phyloP scores from a whole-genome alignment of 2,113 vertebrate species.

The Centropus unirufus region DNA sequence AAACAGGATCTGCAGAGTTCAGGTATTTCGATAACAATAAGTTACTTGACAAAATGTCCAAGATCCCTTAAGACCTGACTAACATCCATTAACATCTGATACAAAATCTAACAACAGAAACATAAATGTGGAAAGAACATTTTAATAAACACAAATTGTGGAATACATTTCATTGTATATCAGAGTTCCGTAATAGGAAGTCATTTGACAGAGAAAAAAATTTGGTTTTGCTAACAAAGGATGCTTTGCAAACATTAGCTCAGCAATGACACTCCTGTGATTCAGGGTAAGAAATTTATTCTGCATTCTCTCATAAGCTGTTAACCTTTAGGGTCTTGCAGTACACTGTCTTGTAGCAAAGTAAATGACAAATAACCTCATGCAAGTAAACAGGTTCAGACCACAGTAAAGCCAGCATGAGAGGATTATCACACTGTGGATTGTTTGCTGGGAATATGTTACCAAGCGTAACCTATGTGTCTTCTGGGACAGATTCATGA shows the following conservation, averaged over 20 bases:
- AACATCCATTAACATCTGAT: slow-evolving; percentile 9
- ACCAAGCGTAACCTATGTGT: not conserved
- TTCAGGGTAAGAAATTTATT: not conserved
- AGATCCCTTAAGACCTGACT: slow-evolving; percentile 29
- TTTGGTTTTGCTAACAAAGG: not conserved
- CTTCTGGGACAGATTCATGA: slow-evolving; percentile 12
- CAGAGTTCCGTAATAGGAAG: slow-evolving; percentile 7
- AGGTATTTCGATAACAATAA: slow-evolving; percentile 16
- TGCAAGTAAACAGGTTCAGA: not conserved
- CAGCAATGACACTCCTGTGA: not conserved
- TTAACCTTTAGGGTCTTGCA: not conserved
- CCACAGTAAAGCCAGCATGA: not conserved
- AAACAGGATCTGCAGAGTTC: slow-evolving; percentile 32
- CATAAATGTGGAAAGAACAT: slow-evolving; percentile 17
- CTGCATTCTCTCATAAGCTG: not conserved
- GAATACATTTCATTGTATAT: slow-evolving; percentile 40
- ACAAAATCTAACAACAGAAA: slow-evolving; percentile 39
- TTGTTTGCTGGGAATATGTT: not conserved
- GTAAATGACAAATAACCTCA: not conserved
- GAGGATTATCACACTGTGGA: not conserved
- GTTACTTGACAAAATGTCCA: slow-evolving; percentile 18
- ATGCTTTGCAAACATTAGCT: not conserved
- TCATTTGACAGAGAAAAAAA: not conserved
- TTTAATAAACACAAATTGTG: slow-evolving; percentile 65
- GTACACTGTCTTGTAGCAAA: not conserved